A percentile compares a stretch with the other conserved stretches of the same genome.
Conservation (phyloP, 1,140 invertebrate species). For the Diploscapter pachys region DNA sequence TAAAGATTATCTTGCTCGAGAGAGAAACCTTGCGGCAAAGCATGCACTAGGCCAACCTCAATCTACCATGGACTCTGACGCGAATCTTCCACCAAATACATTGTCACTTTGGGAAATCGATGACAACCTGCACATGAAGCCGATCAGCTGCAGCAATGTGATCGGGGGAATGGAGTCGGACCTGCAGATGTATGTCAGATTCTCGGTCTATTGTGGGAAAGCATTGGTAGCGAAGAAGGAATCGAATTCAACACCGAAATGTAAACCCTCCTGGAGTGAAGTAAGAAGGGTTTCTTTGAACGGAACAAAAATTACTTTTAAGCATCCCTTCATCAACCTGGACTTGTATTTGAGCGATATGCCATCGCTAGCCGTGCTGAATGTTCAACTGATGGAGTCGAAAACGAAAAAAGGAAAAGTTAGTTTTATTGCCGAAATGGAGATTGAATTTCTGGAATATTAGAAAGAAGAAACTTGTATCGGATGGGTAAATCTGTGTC, state of each 20-base stretch:
- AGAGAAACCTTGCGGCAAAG: background rate
- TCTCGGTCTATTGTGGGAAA: too few species aligned
- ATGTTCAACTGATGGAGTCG: constrained; percentile 22
- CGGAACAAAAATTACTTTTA: too few species aligned
- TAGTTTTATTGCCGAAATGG: too few species aligned
- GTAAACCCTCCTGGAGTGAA: too few species aligned
- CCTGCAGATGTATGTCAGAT: background rate
- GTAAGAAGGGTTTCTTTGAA: too few species aligned
- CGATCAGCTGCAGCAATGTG: constrained; percentile 24
- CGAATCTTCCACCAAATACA: background rate
- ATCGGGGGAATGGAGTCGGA: constrained; percentile 15
- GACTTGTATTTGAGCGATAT: too few species aligned
- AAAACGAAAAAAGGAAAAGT: background rate
- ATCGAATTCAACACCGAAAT: too few species aligned
- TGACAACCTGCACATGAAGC: constrained; percentile 29
- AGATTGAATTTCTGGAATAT: too few species aligned
- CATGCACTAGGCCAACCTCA: background rate
- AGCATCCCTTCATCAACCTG: too few species aligned
- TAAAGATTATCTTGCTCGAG: constrained; percentile 15
- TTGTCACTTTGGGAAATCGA: constrained; percentile 17
- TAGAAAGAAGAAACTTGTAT: constrained; percentile 6
- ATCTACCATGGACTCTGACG: background rate
- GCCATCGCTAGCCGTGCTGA: constrained; percentile 13
- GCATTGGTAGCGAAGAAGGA: too few species aligned
- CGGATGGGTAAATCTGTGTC: constrained; percentile 19